A percentile compares a stretch with the other conserved stretches of the same genome.
Conservation (phyloP, 2,888 invertebrate genomes). For the Pasiphila rectangulata region DNA sequence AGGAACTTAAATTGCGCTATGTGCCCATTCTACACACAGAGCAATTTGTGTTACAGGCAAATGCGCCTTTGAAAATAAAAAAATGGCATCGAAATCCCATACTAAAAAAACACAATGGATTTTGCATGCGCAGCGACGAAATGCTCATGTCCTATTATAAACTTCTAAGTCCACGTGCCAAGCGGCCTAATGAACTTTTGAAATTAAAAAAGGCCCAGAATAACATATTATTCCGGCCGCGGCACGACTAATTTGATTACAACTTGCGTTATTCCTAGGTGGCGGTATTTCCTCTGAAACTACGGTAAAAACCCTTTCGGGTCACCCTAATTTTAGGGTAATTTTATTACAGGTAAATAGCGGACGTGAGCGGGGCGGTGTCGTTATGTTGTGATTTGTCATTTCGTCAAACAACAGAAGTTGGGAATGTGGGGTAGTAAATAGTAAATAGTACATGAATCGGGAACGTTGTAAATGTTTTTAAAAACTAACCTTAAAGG, state of each 20-base stretch:
- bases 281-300: slow-evolving; percentile 24
- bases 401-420: neutral
- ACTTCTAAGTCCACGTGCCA: slow-evolving; percentile 8
- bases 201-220: slow-evolving; percentile 43
- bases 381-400: neutral
- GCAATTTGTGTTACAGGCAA: too few relatives aligned
- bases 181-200: slow-evolving; percentile 42
- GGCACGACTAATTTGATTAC: slow-evolving; percentile 41
- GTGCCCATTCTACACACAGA: too few relatives aligned
- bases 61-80: too few relatives aligned
- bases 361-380: neutral
- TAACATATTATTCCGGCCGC: slow-evolving; percentile 39
- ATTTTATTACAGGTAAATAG: slow-evolving; percentile 1
- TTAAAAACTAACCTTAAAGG: too few relatives aligned
- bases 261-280: slow-evolving; percentile 31
- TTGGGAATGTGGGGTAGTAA: neutral
- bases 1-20: too few relatives aligned
- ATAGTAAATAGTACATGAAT: too few relatives aligned
- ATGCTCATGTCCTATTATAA: slow-evolving; percentile 25
- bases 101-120: too few relatives aligned
- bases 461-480: too few relatives aligned
- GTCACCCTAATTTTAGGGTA: neutral
- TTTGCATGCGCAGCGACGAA: too few relatives aligned
- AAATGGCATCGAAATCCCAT: too few relatives aligned
- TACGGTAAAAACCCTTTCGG: slow-evolving; percentile 22